Evolutionary conservation across 2,797 vertebrate genomes (phyloP), one percentile per base, ranked within the genome.

Genomic region (Darevskia mixta): DNA sequence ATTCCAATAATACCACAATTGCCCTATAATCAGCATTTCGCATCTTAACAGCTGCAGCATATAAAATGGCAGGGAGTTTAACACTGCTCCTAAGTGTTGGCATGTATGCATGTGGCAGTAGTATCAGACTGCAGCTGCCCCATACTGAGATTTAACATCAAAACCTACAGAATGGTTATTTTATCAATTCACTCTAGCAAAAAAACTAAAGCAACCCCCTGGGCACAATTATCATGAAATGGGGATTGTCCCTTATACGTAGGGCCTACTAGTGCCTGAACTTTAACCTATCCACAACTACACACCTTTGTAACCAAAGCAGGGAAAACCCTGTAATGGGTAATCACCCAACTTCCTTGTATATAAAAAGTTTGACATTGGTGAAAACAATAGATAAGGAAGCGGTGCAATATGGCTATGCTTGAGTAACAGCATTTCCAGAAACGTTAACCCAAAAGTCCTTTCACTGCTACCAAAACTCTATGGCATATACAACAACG

Each of bases 371-470:
- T 49, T 55, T 20, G 32, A 69, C 41, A 43, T 45, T 64, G 29
- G 20, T 29, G 6, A 41, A 61, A 64, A 61, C 49, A 49, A 41
- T 23, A 41, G 15, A 83, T 45, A 77, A 67, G 72, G 25, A 87
- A 87, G 43, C 32, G 27, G 86, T 38, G n/a, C 76, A 45, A 83
- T 83, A 83, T 25, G 72, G 25, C 80, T 69, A 77, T 25, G 25
- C 27, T 43, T 69, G 73, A 83, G 67, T 7, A 41, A 78, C 43
- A 55, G 7, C 8, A 66, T 67, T 77, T 69, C 25, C 17, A 27
- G 61, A 83, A 82, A 66, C 23, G 20, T 64, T 73, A 82, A 75
- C 27, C 58, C 38, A 82, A 29, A 25, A 41, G 73, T 87, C 41
- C 20, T 45, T 87, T 11, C 7, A 29, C 32, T 55, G 80, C 23